Evolutionary conservation across 2,113 vertebrate species (phyloP).

Genomic region (Grallaria varia): DNA sequence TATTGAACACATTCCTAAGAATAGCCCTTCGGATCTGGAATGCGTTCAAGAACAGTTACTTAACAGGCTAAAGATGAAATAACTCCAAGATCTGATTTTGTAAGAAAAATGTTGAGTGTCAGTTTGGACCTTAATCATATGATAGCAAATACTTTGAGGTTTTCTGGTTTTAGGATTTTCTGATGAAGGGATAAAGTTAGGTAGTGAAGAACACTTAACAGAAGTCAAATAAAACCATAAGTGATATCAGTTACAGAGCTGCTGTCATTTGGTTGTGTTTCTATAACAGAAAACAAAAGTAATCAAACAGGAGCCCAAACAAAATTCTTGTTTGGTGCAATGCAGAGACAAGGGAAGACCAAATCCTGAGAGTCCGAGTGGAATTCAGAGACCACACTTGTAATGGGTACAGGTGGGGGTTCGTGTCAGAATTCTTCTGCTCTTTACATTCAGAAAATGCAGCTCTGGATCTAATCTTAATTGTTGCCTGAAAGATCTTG

Average conservation of each 20-base stretch:
- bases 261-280: background rate
- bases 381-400: background rate
- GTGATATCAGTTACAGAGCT: background rate
- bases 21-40: constrained; percentile 38
- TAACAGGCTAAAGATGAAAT: constrained; percentile 30
- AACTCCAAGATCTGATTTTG: background rate
- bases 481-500: background rate
- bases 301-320: background rate
- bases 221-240: background rate
- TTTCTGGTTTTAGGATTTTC: background rate
- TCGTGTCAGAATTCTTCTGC: background rate
- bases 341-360: background rate
- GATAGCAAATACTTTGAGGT: accelerated
- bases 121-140: background rate
- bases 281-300: background rate
- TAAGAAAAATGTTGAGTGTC: background rate
- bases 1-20: constrained; percentile 54
- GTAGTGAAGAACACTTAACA: background rate
- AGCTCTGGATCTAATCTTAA: background rate
- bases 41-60: constrained; percentile 48
- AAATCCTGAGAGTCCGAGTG: background rate
- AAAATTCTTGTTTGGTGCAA: background rate
- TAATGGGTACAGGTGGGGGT: background rate
- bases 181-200: background rate
- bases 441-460: background rate